These are phyloP conservation scores for Onychomys leucogaster DNA, from an alignment of 2,797 vertebrate genomes.

Conservation along the genomic window DNA sequence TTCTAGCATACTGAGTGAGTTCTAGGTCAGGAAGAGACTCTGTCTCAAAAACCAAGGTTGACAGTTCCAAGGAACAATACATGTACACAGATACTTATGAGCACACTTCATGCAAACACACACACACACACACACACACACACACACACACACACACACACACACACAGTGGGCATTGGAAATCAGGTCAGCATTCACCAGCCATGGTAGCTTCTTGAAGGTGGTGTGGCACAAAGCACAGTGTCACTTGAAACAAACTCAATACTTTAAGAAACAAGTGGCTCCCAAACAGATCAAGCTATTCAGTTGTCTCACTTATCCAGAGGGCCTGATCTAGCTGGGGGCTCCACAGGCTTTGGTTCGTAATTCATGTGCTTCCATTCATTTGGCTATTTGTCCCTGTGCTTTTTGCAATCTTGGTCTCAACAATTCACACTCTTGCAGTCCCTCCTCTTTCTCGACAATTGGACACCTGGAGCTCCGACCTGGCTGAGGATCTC, in stretches of 20 bases:
- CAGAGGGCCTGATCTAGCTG: no score
- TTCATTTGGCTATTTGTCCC: no score
- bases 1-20: not conserved
- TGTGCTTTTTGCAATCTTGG: no score
- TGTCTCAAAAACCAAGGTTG: not conserved
- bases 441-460: no score
- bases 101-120: not conserved
- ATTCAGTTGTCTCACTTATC: no score
- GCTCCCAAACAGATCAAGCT: no score
- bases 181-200: not conserved
- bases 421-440: no score
- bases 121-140: no score
- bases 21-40: not conserved
- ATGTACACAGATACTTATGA: not conserved
- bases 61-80: not conserved
- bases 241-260: not conserved
- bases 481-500: no score
- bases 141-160: not conserved
- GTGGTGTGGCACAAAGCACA: not conserved
- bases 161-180: not conserved
- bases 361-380: no score
- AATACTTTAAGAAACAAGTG: conserved; percentile 8
- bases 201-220: not conserved
- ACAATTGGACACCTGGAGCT: no score
- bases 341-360: no score